phyloP scores from a whole-genome alignment of 1,140 invertebrate genomes.

The Drusus annulatus region DNA sequence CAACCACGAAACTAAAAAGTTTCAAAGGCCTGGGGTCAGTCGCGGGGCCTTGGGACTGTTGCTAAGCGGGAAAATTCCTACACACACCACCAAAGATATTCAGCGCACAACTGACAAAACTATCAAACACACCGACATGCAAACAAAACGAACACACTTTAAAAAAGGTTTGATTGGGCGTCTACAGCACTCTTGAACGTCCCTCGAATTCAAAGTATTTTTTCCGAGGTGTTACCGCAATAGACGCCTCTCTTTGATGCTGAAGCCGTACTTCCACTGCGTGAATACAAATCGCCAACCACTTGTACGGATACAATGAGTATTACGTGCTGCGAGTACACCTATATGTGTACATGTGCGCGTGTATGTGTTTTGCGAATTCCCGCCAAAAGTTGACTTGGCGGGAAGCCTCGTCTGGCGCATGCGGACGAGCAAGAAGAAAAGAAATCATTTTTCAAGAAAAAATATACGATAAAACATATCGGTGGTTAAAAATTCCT shows the following conservation, averaged over 20 bases:
- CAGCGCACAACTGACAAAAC: background rate
- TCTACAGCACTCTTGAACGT: background rate
- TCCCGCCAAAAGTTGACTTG: constrained; percentile 21
- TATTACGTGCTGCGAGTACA: background rate
- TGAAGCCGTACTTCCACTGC: constrained; percentile 4
- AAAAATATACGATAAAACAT: too few relatives aligned
- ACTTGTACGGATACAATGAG: constrained; percentile 36
- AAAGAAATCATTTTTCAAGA: background rate
- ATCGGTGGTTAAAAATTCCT: too few relatives aligned
- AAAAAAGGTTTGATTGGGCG: background rate
- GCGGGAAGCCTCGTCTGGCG: constrained; percentile 27
- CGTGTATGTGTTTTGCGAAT: constrained; percentile 19
- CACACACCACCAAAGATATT: constrained; percentile 14
- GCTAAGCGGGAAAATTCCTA: constrained; percentile 32
- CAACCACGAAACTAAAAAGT: constrained; percentile 12
- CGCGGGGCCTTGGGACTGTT: constrained; percentile 28
- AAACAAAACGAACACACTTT: background rate
- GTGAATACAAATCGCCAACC: constrained; percentile 30
- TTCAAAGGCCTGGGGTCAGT: constrained; percentile 32
- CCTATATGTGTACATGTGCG: background rate
- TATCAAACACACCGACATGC: background rate
- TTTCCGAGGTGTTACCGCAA: background rate
- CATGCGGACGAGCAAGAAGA: background rate
- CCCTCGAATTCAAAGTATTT: background rate
- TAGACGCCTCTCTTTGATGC: background rate